Base-by-base conservation (phyloP, 2,888 invertebrate species). In the Rosalia funebris region DNA sequence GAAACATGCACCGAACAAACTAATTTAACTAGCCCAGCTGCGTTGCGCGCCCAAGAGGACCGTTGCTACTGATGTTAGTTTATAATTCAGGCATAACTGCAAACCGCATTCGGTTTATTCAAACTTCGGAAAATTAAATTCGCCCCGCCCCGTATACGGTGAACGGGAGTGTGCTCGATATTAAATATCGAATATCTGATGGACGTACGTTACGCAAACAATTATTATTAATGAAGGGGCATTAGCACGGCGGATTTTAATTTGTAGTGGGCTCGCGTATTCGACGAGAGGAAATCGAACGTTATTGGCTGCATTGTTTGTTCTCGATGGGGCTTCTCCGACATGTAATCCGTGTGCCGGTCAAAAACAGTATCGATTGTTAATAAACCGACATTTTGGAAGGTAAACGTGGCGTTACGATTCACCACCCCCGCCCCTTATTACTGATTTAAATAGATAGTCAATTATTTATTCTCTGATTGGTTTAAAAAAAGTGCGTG, bases 1-100 rank as follows among this genome's bases (percentile, higher is more conserved):
- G 66, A 67, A 69, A 70, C 71, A 66, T 69, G 68, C 62, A 68
- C 66, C 62, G 60, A 69, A 70, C 69, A 69, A 71, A 71, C 71
- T 68, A 69, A 68, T 70, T 66, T 70, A 71, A 69, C 70, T 69
- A 66, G 65, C 66, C 66, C 54, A 60, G 60, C 60, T 34, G 10
- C 62, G 41, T 45, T 19, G 41, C 46, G 65, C n/a, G 41, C 52
- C 45, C 41, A 16, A 46, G 46, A 56, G 56, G 46, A 39, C 56
- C 11, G 42, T 14, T 44, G 37, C 56, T 44, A 32, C 56, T 52
- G 41, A 70, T 69, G 66, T 64, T 65, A 70, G 69, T 69, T 70
- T 67, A 70, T 68, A 69, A 70, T 70, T 69, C 62, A 60, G 62
- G 57, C 66, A 69, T 68, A 68, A 68, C 70, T 57, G 62, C 60